Conservation (phyloP, 2,113 vertebrate species). For the Ceyx cyanopectus region DNA sequence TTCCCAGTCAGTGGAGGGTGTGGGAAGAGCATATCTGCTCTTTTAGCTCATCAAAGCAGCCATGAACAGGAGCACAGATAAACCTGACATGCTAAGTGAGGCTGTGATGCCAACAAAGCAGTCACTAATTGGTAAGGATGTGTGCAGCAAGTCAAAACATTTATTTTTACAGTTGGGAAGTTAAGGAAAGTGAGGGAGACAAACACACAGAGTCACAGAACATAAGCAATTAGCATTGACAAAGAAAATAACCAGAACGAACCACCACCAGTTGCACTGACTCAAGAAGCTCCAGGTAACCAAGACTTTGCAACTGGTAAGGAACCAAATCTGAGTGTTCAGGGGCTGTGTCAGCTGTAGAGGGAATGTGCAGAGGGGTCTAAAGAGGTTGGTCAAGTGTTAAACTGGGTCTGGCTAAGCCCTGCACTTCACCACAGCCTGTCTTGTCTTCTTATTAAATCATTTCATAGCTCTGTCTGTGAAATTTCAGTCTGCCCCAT, state of each 20-base stretch:
- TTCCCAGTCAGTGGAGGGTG: rapidly evolving
- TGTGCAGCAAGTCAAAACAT: neutral
- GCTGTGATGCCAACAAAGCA: neutral
- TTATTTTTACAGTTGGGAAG: neutral
- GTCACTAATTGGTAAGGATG: neutral
- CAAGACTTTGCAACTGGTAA: neutral
- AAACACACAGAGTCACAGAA: neutral
- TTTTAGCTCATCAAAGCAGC: neutral
- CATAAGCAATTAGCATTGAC: neutral
- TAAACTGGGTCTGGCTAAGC: neutral
- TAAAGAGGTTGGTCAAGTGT: neutral
- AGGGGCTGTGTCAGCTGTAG: neutral
- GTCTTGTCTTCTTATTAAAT: neutral
- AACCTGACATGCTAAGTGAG: neutral
- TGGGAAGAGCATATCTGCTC: neutral
- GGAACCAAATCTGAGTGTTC: neutral
- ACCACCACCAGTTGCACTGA: neutral
- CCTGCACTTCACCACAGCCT: neutral
- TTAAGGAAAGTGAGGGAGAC: neutral
- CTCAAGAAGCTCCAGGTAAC: neutral
- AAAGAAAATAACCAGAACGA: neutral
- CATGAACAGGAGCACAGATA: neutral
- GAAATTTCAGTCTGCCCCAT: neutral
- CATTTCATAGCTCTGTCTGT: neutral
- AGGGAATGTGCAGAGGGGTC: rapidly evolving